A percentile compares a stretch with the other conserved stretches of the same genome.
phyloP scores from a whole-genome alignment of 2,113 vertebrate genomes.

The Myodes glareolus region DNA sequence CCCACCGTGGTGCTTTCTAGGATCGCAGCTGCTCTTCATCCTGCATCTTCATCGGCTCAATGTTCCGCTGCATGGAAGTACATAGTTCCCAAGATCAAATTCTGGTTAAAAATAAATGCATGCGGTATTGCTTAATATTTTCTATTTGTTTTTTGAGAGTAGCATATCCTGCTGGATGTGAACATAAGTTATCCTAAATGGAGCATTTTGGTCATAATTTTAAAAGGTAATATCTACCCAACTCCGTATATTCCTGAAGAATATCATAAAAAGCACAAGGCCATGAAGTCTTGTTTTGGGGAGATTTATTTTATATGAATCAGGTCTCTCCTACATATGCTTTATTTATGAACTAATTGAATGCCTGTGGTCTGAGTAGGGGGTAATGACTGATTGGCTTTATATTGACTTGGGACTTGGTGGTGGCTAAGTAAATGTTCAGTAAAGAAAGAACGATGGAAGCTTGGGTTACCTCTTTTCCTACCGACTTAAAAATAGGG shows the following conservation, averaged over 20 bases:
- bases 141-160: background rate
- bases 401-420: background rate
- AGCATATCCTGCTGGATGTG: background rate
- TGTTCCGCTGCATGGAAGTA: background rate
- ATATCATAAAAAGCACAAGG: background rate
- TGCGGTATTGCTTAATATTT: background rate
- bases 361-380: background rate
- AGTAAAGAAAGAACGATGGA: background rate
- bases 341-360: conserved; percentile 33
- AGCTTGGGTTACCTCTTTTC: background rate
- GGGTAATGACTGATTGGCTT: conserved; percentile 4
- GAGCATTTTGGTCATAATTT: background rate
- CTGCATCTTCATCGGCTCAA: background rate
- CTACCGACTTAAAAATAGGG: background rate
- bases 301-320: background rate
- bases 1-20: background rate
- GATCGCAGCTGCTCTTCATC: background rate
- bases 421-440: background rate
- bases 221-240: background rate
- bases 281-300: background rate
- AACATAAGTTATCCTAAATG: background rate
- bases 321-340: background rate
- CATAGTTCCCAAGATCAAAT: background rate
- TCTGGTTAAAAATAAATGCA: background rate
- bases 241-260: background rate